phyloP scores from a whole-genome alignment of 2,888 invertebrate species.

The Drosophila colorata region DNA sequence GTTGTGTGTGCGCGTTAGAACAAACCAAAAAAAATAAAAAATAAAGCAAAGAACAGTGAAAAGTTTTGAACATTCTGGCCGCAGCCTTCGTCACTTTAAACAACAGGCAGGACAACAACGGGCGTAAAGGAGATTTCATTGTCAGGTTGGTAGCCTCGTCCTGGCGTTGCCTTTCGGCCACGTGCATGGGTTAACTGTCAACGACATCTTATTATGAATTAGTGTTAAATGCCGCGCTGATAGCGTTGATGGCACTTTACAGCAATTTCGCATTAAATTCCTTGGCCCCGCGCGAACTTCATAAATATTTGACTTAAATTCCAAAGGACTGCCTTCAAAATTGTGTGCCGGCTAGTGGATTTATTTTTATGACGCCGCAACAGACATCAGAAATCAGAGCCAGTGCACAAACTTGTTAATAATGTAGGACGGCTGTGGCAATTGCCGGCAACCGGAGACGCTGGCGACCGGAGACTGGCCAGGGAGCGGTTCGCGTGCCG shows the following conservation, averaged over 20 bases:
- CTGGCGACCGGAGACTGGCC: conserved; percentile 8
- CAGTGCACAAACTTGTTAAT: conserved; percentile 72
- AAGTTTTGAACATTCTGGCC: conserved; percentile 53
- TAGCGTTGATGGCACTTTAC: conserved; percentile 70
- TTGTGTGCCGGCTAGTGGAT: conserved; percentile 57
- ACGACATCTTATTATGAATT: conserved; percentile 82
- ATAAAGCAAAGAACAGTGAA: conserved; percentile 36
- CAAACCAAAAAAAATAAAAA: conserved; percentile 11
- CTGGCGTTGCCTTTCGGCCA: conserved; percentile 36
- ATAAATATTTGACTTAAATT: conserved; percentile 66
- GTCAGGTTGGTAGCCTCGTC: conserved; percentile 48
- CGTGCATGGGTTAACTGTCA: conserved; percentile 80
- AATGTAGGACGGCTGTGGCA: conserved; percentile 50
- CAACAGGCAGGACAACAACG: conserved; percentile 46
- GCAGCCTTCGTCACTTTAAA: conserved; percentile 68
- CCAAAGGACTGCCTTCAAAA: conserved; percentile 17
- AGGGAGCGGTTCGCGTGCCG: conserved; percentile 59
- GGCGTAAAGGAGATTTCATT: conserved; percentile 64
- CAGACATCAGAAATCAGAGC: conserved; percentile 64
- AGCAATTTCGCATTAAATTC: conserved; percentile 67
- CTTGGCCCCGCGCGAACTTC: conserved; percentile 38
- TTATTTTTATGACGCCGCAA: conserved; percentile 70
- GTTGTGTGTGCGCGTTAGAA: conserved; percentile 32
- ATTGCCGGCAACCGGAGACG: conserved; percentile 9
- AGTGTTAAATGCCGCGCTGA: conserved; percentile 80